Base-by-base conservation (phyloP, 1,140 invertebrate genomes). In the Neotoxoptera formosana region DNA sequence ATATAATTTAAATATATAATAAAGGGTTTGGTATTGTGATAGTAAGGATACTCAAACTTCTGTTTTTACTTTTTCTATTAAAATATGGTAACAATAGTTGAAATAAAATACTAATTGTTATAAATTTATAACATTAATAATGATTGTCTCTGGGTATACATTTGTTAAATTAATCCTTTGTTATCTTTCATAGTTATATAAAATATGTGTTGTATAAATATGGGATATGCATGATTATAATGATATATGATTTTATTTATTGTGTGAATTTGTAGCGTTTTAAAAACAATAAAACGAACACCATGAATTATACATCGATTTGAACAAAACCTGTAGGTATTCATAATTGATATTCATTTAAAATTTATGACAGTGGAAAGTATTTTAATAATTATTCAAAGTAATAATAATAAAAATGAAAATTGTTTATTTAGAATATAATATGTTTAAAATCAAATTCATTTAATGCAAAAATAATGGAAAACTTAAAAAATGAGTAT, bases 211-310 rank as follows among this genome's bases (percentile, higher is more conserved):
- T 51, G 45, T n/a, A 48, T 48, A 87, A 87, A 87, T n/a, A 87
- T n/a, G 51, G 48, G 41, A 56, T 53, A 41, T 53, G 34, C 53
- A 51, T 90, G 88, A 53, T 90, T 90, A 56, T 41, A 90, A 53
- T 56, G 88, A 90, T 90, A 47, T 56, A 90, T 56, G 88, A 56
- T 90, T 56, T 56, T 90, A 36, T 89, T 89, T 89, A 56, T 56
- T 56, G 51, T 90, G n/a, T 56, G 88, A 56, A 53, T 36, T 56
- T 41, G 20, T 90, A 56, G 21, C 25, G 34, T 90, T 36, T 90
- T 90, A 36, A 56, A 88, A 56, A 56, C 88, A 90, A 90, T 56
- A 90, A 56, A 90, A 88, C 86, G 51, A 90, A 90, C 21, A 90
- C 88, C 11, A 53, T 30, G n/a, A 56, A 56, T 36, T 53, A 48